Percentiles rank a stretch among this genome's conserved stretches.
These are phyloP conservation scores for Yponomeuta malinellus DNA, from an alignment of 2,888 invertebrate species.

Conservation along the genomic window DNA sequence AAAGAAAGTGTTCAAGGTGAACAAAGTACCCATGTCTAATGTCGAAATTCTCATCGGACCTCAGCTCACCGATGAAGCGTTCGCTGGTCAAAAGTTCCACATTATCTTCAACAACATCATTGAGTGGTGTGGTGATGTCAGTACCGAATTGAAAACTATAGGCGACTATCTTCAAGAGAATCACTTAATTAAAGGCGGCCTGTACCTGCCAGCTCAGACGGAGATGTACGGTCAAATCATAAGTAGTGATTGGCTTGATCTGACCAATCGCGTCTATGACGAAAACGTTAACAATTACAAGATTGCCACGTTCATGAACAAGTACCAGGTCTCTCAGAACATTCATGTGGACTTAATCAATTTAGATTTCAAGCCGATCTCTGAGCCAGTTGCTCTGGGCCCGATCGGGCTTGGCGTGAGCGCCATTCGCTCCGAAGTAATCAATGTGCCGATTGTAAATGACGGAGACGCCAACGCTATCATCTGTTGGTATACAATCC, in stretches of 20 bases:
- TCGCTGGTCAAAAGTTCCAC: constrained; percentile 59
- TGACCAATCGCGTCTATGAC: constrained; percentile 74
- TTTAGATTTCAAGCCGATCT: constrained; percentile 53
- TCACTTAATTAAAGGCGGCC: constrained; percentile 56
- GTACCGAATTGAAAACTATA: constrained; percentile 43
- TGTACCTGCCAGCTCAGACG: constrained; percentile 71
- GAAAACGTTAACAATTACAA: constrained; percentile 70
- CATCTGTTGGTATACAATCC: constrained; percentile 73
- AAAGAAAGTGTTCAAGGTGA: constrained; percentile 34
- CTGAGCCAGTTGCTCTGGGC: constrained; percentile 45
- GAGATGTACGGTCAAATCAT: constrained; percentile 74
- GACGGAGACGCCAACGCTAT: constrained; percentile 66
- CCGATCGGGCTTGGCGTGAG: constrained; percentile 28
- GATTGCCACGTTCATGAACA: constrained; percentile 74
- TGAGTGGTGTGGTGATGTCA: constrained; percentile 75
- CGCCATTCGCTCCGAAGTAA: constrained; percentile 24
- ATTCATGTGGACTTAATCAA: constrained; percentile 62
- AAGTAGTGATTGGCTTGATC: constrained; percentile 75
- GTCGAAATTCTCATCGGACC: constrained; percentile 52
- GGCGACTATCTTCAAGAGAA: constrained; percentile 39
- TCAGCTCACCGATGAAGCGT: constrained; percentile 38
- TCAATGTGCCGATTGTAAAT: constrained; percentile 41
- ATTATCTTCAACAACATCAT: constrained; percentile 73
- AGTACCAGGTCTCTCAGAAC: constrained; percentile 76
- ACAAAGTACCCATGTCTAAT: constrained; percentile 50